A percentile compares a stretch with the other conserved stretches of the same genome.
Evolutionary conservation across 35 echinoderm and acorn worm genomes (phyloP).

Genomic region (Acanthaster planci): DNA sequence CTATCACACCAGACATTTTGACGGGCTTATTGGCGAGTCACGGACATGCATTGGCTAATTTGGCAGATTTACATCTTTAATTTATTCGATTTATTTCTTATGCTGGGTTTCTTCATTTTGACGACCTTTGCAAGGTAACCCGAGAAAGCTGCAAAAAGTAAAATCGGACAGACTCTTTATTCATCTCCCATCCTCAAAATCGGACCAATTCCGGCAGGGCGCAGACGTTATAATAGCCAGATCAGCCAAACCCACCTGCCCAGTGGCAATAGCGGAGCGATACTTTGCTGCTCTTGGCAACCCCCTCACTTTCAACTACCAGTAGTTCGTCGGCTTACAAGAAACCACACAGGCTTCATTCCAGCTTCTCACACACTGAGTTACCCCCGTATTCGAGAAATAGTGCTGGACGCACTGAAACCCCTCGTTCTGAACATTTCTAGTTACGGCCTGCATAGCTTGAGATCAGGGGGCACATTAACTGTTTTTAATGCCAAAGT

Average conservation of each 20-base stretch:
- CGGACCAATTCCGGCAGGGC: constrained; percentile 37
- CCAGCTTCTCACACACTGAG: neutral
- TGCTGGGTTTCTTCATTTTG: too few relatives aligned
- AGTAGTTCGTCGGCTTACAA: too few relatives aligned
- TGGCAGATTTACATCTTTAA: too few relatives aligned
- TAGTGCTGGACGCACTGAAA: neutral
- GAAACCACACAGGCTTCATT: neutral
- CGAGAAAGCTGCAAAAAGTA: too few relatives aligned
- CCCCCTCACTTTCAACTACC: too few relatives aligned
- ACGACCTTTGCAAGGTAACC: too few relatives aligned
- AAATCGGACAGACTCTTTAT: neutral
- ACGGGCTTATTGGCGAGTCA: too few relatives aligned
- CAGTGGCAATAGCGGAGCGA: constrained; percentile 30
- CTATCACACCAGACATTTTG: too few relatives aligned
- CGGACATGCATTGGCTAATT: too few relatives aligned
- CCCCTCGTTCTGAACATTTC: neutral
- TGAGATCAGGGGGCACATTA: neutral
- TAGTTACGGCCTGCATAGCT: neutral
- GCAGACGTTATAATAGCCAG: constrained; percentile 29
- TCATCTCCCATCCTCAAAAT: constrained; percentile 12
- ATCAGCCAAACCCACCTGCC: constrained; percentile 21
- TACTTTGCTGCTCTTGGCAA: constrained; percentile 30
- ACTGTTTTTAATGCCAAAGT: neutral
- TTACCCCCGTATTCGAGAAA: neutral
- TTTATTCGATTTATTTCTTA: too few relatives aligned